Conservation (phyloP, 2,888 invertebrate species). For the Phrixothrix hirtus region DNA sequence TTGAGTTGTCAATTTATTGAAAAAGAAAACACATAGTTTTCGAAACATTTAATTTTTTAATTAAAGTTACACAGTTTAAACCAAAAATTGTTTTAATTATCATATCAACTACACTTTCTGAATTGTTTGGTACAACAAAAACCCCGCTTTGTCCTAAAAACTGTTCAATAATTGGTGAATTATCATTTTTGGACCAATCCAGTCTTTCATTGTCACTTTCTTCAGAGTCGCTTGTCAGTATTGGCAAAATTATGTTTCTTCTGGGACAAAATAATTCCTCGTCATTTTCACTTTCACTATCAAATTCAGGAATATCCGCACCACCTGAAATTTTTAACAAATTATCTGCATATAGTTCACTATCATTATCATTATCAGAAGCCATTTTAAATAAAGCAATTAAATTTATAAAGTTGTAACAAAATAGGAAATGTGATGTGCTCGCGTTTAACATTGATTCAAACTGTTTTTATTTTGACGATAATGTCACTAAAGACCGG, state of each 20-base stretch:
- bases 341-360: conserved; percentile 1
- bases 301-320: conserved; percentile 1
- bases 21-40: too few species aligned
- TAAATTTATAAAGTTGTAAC: conserved; percentile 1
- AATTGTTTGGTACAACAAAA: too few species aligned
- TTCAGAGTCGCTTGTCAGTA: neutral
- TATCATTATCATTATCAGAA: neutral
- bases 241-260: neutral
- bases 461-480: neutral
- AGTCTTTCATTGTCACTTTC: neutral
- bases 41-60: too few species aligned
- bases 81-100: too few species aligned
- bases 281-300: neutral
- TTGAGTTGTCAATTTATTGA: too few species aligned
- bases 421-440: neutral
- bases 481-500: too few species aligned
- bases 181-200: neutral
- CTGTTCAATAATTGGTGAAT: too few species aligned
- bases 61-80: too few species aligned
- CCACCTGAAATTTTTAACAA: neutral
- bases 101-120: too few species aligned
- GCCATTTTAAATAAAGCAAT: neutral
- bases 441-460: neutral
- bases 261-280: neutral
- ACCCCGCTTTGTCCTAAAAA: too few species aligned